phyloP scores from a whole-genome alignment of 2,888 invertebrate genomes.

The Andrena camellia region DNA sequence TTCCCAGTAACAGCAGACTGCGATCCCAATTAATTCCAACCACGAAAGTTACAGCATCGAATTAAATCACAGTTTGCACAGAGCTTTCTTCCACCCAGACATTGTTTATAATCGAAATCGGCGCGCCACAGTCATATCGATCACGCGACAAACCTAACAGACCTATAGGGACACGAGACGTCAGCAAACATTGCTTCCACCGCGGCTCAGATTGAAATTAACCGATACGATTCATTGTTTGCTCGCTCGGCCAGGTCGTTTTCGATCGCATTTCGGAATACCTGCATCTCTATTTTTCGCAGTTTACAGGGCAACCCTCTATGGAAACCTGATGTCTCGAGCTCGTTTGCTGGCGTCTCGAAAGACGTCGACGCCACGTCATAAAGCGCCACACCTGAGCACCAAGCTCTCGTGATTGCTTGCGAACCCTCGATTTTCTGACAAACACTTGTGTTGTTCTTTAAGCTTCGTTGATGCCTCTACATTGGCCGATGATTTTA shows the following conservation, averaged over 20 bases:
- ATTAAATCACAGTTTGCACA: slow-evolving; percentile 65
- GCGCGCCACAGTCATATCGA: slow-evolving; percentile 52
- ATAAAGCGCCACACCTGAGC: slow-evolving; percentile 44
- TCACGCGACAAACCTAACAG: slow-evolving; percentile 37
- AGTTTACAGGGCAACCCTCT: not conserved
- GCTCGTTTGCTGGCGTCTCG: slow-evolving; percentile 17
- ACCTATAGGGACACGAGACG: slow-evolving; percentile 21
- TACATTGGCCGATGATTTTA: not conserved
- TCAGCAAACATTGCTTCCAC: slow-evolving; percentile 60
- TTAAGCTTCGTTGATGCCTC: not conserved
- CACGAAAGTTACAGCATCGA: slow-evolving; percentile 49
- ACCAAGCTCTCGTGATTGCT: slow-evolving; percentile 14
- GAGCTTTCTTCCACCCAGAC: slow-evolving; percentile 55
- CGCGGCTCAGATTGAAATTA: slow-evolving; percentile 63
- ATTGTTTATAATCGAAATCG: slow-evolving; percentile 71
- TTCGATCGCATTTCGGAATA: slow-evolving; percentile 10
- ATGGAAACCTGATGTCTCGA: not conserved
- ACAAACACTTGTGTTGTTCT: slow-evolving; percentile 19
- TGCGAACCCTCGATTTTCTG: slow-evolving; percentile 16
- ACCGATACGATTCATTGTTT: slow-evolving; percentile 52
- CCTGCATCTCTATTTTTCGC: slow-evolving; percentile 19
- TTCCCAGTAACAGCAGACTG: slow-evolving; percentile 37
- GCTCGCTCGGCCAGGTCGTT: slow-evolving; percentile 4
- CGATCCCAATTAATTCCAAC: slow-evolving; percentile 40
- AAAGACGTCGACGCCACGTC: slow-evolving; percentile 22